Conservation (phyloP, 2,797 vertebrate genomes). For the Melanotaenia maccullochi region DNA sequence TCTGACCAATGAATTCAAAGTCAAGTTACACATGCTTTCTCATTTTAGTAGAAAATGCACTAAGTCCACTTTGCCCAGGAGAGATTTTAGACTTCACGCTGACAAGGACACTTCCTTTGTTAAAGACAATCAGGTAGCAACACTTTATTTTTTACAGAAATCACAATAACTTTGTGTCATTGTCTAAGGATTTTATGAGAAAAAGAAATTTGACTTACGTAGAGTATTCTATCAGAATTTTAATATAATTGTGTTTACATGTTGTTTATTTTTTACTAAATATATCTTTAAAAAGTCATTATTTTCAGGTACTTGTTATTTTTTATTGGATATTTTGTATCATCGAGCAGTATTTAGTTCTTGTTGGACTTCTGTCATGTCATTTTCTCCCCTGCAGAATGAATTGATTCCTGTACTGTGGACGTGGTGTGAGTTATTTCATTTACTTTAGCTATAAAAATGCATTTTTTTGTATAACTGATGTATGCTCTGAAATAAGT, state of each 20-base stretch:
- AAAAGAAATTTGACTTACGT: conserved; percentile 4
- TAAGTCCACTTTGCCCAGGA: conserved; percentile 48
- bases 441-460: conserved; percentile 6
- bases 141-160: conserved; percentile 1
- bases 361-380: conserved; percentile 26
- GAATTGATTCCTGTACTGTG: conserved; percentile 6
- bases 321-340: conserved; percentile 10
- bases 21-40: conserved; percentile 20
- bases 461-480: conserved; percentile 16
- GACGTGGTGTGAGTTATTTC: conserved; percentile 1
- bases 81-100: conserved; percentile 22
- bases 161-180: conserved; percentile 23
- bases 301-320: conserved; percentile 45
- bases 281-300: neutral
- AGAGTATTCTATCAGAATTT: conserved; percentile 49
- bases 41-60: conserved; percentile 39
- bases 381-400: conserved; percentile 14
- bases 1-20: conserved; percentile 27
- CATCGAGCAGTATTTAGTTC: conserved; percentile 63
- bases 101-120: conserved; percentile 5
- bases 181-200: conserved; percentile 3
- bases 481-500: conserved; percentile 11
- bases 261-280: neutral
- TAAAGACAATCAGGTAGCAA: conserved; percentile 53
- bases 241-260: conserved; percentile 39